These are phyloP conservation scores for Amphiprion ocellaris DNA, from an alignment of 2,113 vertebrate genomes.

Conservation along the genomic window DNA sequence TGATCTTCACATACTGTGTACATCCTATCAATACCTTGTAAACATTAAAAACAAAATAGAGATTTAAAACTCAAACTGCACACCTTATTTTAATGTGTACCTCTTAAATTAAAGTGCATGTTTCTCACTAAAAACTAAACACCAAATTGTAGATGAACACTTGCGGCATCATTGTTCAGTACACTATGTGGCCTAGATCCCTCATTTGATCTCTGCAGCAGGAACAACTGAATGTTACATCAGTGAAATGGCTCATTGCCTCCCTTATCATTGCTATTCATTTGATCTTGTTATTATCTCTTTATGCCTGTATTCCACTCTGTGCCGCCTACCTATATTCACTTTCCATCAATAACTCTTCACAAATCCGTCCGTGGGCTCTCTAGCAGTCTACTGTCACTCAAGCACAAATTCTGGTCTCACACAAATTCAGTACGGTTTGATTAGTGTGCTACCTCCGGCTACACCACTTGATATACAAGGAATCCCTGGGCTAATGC, in stretches of 20 bases:
- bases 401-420: conserved; percentile 10
- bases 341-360: conserved; percentile 24
- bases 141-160: conserved; percentile 14
- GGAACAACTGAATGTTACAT: conserved; percentile 27
- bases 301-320: conserved; percentile 16
- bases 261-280: conserved; percentile 26
- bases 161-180: conserved; percentile 31
- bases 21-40: too few species aligned
- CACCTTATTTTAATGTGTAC: neutral
- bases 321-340: conserved; percentile 10
- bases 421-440: conserved; percentile 11
- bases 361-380: conserved; percentile 4
- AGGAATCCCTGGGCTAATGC: conserved; percentile 75
- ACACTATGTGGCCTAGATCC: conserved; percentile 18
- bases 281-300: conserved; percentile 45
- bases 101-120: neutral
- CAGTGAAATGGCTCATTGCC: conserved; percentile 49
- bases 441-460: conserved; percentile 60
- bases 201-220: conserved; percentile 37
- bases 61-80: too few species aligned
- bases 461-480: conserved; percentile 49
- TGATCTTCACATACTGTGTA: too few species aligned
- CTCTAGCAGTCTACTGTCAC: conserved; percentile 37
- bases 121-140: conserved; percentile 1
- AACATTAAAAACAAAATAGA: too few species aligned